These are phyloP conservation scores for Melinaea menophilus DNA, from an alignment of 2,888 invertebrate genomes.

Conservation along the genomic window DNA sequence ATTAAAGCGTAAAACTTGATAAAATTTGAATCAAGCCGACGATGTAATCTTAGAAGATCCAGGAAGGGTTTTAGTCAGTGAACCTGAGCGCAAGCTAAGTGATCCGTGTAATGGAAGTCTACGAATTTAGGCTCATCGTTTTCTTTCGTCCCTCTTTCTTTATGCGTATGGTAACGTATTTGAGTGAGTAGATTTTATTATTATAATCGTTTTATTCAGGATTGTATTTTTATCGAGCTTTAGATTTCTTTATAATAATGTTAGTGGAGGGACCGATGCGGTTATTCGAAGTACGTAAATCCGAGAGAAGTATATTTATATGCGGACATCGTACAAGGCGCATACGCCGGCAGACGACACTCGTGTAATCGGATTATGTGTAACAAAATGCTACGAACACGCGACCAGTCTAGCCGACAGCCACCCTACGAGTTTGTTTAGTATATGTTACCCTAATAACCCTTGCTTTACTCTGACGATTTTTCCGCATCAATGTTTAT, in stretches of 20 bases:
- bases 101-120: slow-evolving; percentile 71
- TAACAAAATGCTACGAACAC: slow-evolving; percentile 70
- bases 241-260: neutral
- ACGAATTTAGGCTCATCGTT: slow-evolving; percentile 45
- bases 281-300: slow-evolving; percentile 20
- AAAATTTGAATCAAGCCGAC: slow-evolving; percentile 49
- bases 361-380: slow-evolving; percentile 71
- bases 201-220: slow-evolving; percentile 29
- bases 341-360: slow-evolving; percentile 58
- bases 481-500: neutral
- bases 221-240: slow-evolving; percentile 5
- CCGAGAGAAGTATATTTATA: slow-evolving; percentile 52
- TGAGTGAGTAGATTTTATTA: slow-evolving; percentile 32
- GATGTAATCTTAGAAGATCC: slow-evolving; percentile 53
- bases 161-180: slow-evolving; percentile 44
- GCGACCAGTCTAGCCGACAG: slow-evolving; percentile 35
- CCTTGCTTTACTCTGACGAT: slow-evolving; percentile 25
- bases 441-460: slow-evolving; percentile 43
- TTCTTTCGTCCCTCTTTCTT: slow-evolving; percentile 41
- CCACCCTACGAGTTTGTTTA: slow-evolving; percentile 43
- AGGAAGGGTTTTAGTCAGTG: slow-evolving; percentile 58
- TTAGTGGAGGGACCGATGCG: slow-evolving; percentile 4
- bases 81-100: slow-evolving; percentile 60
- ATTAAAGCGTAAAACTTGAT: slow-evolving; percentile 40
- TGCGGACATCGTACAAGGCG: slow-evolving; percentile 57